Evolutionary conservation across 2,797 vertebrate genomes (phyloP), one percentile per base, ranked within the genome.

Genomic region (Myiotriccus ornatus): DNA sequence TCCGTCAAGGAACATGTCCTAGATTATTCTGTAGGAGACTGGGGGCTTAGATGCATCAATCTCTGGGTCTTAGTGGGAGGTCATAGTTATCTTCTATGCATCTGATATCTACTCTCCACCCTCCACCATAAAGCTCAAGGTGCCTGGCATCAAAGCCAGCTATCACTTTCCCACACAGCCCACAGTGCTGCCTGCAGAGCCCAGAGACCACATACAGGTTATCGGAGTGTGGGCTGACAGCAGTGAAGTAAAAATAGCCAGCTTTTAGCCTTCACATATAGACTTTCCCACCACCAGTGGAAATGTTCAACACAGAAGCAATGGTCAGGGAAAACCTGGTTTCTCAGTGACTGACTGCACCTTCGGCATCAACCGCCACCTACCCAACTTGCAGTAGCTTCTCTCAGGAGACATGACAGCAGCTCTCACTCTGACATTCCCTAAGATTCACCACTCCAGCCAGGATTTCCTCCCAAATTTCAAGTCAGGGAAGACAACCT

Each of bases 1-100:
- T 90, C 87, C 95, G 95, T 93, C 91, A 96, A 90, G 56, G 44
- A 97, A 76, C 18, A 0, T 3, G 71, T 77, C 95, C 87, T 77
- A 95, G 89, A 94, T 95, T 94, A 89, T 41, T 74, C 44, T 34
- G 65, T 32, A 93, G 71, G 63, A 95, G 80, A 80, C 50, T 1
- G 5, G 49, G 53, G 60, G n/a, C 52, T 95, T 80, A 79, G 64
- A 74, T 41, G 25, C 56, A 90, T 84, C 78, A 57, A 39, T 76
- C 89, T 91, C 67, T 5, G 7, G 47, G 52, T 30, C 87, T 93
- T 67, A 93, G 67, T 62, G 37, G 53, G 90, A 96, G 83, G 93
- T 95, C 91, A 95, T 53, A 94, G n/a, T 52, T 79, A 90, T 70
- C 77, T 79, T 70, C 67, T 55, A 6, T 22, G 59, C 34, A 88